These are phyloP conservation scores for Rhinogobio ventralis DNA, from an alignment of 2,797 vertebrate species.

Conservation along the genomic window DNA sequence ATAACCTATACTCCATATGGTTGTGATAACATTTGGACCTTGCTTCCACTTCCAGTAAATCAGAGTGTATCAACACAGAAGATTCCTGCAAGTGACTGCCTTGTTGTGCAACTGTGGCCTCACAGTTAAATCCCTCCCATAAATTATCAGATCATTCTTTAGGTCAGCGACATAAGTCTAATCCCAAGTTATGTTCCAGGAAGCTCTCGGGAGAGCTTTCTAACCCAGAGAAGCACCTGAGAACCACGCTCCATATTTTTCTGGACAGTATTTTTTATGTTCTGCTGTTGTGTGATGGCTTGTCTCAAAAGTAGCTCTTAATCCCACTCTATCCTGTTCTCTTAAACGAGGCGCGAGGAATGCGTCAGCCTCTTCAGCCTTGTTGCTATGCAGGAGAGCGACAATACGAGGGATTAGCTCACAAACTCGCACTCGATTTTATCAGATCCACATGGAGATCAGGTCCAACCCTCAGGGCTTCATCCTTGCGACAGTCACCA, in stretches of 20 bases:
- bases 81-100: constrained; percentile 64
- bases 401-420: constrained; percentile 42
- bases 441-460: constrained; percentile 46
- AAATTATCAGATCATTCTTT: constrained; percentile 47
- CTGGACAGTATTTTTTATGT: constrained; percentile 28
- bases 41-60: constrained; percentile 76
- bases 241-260: constrained; percentile 7
- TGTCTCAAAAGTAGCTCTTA: constrained; percentile 52
- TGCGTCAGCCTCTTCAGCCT: constrained; percentile 47
- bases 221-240: constrained; percentile 37
- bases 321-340: constrained; percentile 58
- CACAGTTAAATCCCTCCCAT: constrained; percentile 52
- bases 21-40: constrained; percentile 77
- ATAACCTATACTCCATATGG: constrained; percentile 62
- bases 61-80: constrained; percentile 66
- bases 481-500: not conserved
- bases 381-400: constrained; percentile 45
- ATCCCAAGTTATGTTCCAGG: constrained; percentile 46
- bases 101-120: constrained; percentile 28
- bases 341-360: constrained; percentile 61
- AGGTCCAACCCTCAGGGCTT: constrained; percentile 31
- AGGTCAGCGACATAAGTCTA: constrained; percentile 44
- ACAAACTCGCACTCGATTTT: constrained; percentile 33
- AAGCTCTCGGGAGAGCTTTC: constrained; percentile 47
- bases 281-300: constrained; percentile 50